Conservation (phyloP, 2,113 vertebrate genomes). For the Zosterops japonicus region DNA sequence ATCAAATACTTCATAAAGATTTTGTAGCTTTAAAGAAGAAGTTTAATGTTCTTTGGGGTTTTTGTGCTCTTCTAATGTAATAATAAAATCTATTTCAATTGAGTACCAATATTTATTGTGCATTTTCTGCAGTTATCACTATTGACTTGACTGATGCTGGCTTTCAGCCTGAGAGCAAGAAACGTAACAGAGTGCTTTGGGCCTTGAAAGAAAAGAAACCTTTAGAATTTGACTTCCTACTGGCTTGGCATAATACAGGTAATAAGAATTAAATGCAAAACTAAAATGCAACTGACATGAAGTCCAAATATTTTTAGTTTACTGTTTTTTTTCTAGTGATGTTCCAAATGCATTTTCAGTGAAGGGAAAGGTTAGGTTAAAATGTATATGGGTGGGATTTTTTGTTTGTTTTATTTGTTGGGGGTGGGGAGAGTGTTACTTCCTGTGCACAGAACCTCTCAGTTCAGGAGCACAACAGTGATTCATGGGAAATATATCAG, state of each 20-base stretch:
- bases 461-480: neutral
- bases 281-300: neutral
- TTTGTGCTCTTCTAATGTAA: neutral
- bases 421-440: neutral
- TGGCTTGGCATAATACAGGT: slow-evolving; percentile 81
- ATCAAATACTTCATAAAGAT: neutral
- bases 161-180: slow-evolving; percentile 79
- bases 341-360: neutral
- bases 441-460: neutral
- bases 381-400: neutral
- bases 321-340: neutral
- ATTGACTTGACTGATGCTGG: slow-evolving; percentile 81
- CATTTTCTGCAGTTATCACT: slow-evolving; percentile 75
- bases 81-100: neutral
- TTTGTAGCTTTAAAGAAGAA: neutral
- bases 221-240: slow-evolving; percentile 83
- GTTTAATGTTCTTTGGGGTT: neutral
- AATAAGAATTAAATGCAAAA: neutral
- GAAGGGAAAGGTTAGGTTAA: neutral
- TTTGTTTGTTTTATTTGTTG: neutral
- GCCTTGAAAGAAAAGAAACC: slow-evolving; percentile 84
- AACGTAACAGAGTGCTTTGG: slow-evolving; percentile 79
- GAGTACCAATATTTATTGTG: neutral
- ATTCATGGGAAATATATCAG: neutral
- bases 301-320: neutral